A percentile compares a stretch with the other conserved stretches of the same genome.
phyloP scores from a whole-genome alignment of 1,140 invertebrate genomes.

The Trichogramma pretiosum region DNA sequence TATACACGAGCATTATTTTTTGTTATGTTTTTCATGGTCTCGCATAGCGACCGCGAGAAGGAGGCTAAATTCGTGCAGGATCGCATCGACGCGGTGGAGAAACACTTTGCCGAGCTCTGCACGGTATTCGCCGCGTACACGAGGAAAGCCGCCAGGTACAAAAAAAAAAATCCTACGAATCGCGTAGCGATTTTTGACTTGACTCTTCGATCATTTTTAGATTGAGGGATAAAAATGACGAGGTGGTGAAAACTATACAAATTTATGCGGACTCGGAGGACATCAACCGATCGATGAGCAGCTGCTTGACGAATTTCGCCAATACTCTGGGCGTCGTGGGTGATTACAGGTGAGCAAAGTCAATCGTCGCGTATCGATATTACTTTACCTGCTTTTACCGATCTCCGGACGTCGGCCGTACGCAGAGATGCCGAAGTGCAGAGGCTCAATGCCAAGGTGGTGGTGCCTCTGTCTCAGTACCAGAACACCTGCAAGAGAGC shows the following conservation, averaged over 20 bases:
- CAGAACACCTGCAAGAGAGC: conserved; percentile 63
- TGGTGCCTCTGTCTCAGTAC: conserved; percentile 59
- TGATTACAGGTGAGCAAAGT: conserved; percentile 51
- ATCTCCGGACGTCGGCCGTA: no score
- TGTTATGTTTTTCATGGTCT: not conserved
- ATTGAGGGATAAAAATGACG: conserved; percentile 60
- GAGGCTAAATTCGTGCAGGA: conserved; percentile 66
- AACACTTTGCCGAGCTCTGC: conserved; percentile 60
- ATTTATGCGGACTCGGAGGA: conserved; percentile 59
- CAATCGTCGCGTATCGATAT: no score
- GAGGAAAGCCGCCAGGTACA: conserved; percentile 59
- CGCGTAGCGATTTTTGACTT: not conserved
- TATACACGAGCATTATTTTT: no score
- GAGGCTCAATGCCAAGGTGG: conserved; percentile 59
- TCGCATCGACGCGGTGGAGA: conserved; percentile 57
- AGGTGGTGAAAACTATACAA: conserved; percentile 55
- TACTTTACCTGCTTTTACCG: no score
- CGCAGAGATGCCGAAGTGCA: conserved; percentile 56
- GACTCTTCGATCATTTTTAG: conserved; percentile 33
- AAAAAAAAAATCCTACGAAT: not conserved
- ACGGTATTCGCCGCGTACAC: conserved; percentile 56
- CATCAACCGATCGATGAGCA: conserved; percentile 58
- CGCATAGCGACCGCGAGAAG: conserved; percentile 42
- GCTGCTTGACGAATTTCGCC: conserved; percentile 55
- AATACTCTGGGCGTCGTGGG: conserved; percentile 56